A percentile compares a stretch with the other conserved stretches of the same genome.
Conservation (phyloP, 2,888 invertebrate genomes). For the Eurois occulta region DNA sequence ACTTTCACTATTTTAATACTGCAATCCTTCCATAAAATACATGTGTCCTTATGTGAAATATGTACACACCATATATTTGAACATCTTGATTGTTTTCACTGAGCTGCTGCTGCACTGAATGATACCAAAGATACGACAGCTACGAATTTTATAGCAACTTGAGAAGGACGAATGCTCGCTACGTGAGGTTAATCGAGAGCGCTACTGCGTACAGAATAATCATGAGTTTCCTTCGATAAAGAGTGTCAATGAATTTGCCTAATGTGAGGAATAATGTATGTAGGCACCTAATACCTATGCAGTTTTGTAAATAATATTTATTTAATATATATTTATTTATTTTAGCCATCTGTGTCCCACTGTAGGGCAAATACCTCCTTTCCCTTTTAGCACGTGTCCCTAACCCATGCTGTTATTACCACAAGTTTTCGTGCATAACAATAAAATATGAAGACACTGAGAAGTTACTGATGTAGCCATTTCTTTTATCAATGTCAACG, state of each 20-base stretch:
- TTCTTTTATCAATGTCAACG: too few relatives aligned
- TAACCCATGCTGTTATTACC: not conserved
- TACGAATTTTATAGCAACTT: constrained; percentile 74
- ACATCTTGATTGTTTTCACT: constrained; percentile 79
- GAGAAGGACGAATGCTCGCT: constrained; percentile 75
- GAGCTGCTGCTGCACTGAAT: constrained; percentile 73
- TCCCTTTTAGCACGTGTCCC: not conserved
- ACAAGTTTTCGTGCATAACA: not conserved
- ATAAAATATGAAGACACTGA: not conserved
- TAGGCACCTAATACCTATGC: not conserved
- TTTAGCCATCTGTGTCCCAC: not conserved
- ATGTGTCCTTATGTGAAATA: not conserved
- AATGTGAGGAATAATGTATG: not conserved
- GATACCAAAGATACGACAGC: constrained; percentile 67
- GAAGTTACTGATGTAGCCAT: not conserved
- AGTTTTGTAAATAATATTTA: not conserved
- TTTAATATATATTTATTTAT: not conserved
- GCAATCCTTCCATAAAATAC: not conserved
- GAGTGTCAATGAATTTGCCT: constrained; percentile 24
- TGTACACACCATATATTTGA: constrained; percentile 82
- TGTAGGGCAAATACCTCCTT: not conserved
- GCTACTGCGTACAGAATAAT: constrained; percentile 66
- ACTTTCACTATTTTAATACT: not conserved
- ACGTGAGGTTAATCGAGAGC: constrained; percentile 65
- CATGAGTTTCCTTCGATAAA: constrained; percentile 59